Evolutionary conservation across 2,113 vertebrate genomes (phyloP).

Genomic region (Numenius arquata): DNA sequence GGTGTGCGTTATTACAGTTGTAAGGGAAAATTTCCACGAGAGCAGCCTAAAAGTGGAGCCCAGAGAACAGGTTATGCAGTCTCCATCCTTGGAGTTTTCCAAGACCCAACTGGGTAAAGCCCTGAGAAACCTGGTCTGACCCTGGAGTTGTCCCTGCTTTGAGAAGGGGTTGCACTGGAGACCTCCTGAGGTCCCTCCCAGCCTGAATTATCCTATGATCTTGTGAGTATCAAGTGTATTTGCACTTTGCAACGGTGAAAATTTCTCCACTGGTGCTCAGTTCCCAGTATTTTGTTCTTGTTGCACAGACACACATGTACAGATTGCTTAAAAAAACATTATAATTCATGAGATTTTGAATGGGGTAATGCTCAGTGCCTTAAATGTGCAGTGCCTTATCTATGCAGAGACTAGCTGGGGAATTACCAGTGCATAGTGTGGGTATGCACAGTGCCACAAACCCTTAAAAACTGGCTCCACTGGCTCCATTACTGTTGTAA

Average conservation of each 20-base stretch:
- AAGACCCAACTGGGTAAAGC: neutral
- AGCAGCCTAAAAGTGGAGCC: neutral
- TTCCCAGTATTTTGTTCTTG: neutral
- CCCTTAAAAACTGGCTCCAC: neutral
- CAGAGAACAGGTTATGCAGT: neutral
- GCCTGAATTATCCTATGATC: neutral
- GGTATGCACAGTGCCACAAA: neutral
- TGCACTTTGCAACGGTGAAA: neutral
- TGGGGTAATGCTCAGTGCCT: neutral
- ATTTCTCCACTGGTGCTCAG: neutral
- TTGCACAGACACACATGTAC: neutral
- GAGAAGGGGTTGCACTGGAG: neutral
- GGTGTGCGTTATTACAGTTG: neutral
- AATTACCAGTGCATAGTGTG: neutral
- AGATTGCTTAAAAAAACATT: neutral
- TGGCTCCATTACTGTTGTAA: neutral
- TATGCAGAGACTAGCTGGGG: neutral
- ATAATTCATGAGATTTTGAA: neutral
- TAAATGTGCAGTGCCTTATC: neutral
- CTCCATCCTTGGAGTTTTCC: neutral
- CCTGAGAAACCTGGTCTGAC: neutral
- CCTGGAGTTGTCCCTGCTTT: neutral
- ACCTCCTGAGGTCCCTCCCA: neutral
- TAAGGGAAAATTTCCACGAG: rapidly evolving
- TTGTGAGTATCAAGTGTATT: neutral